Percentiles rank a stretch among this genome's conserved stretches.
phyloP scores from a whole-genome alignment of 2,888 invertebrate species.

The Agrochola circellaris region DNA sequence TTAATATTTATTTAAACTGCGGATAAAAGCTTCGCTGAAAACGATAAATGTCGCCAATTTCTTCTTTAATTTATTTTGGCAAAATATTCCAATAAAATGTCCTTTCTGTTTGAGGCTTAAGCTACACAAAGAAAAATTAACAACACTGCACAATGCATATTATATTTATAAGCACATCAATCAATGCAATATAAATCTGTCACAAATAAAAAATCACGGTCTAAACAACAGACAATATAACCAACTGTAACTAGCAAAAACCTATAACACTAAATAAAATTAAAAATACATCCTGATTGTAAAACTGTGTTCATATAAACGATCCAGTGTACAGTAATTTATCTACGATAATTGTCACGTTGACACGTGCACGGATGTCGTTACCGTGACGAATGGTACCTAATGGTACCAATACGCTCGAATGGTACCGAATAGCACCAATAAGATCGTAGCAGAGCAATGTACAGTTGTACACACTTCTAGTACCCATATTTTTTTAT shows the following conservation, averaged over 20 bases:
- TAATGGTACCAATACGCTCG: constrained; percentile 3
- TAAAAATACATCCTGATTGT: constrained; percentile 16
- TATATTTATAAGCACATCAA: neutral
- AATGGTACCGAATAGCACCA: constrained; percentile 6
- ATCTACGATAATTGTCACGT: constrained; percentile 44
- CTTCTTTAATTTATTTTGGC: neutral
- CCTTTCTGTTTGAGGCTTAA: neutral
- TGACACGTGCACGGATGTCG: constrained; percentile 12
- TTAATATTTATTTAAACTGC: too few species aligned
- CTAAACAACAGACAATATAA: neutral
- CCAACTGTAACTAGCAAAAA: neutral
- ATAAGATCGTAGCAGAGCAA: constrained; percentile 1
- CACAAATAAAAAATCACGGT: neutral
- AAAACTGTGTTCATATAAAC: constrained; percentile 22
- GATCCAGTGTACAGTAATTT: constrained; percentile 23
- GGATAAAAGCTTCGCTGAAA: neutral
- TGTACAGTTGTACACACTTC: neutral
- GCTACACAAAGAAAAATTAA: neutral
- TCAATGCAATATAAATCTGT: neutral
- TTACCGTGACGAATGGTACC: constrained; percentile 37
- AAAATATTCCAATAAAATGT: neutral
- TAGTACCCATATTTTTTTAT: too few species aligned
- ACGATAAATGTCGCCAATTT: neutral
- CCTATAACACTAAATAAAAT: neutral
- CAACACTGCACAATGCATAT: neutral